Base-by-base conservation (phyloP, 1,140 invertebrate genomes). In the Coptotermes formosanus region DNA sequence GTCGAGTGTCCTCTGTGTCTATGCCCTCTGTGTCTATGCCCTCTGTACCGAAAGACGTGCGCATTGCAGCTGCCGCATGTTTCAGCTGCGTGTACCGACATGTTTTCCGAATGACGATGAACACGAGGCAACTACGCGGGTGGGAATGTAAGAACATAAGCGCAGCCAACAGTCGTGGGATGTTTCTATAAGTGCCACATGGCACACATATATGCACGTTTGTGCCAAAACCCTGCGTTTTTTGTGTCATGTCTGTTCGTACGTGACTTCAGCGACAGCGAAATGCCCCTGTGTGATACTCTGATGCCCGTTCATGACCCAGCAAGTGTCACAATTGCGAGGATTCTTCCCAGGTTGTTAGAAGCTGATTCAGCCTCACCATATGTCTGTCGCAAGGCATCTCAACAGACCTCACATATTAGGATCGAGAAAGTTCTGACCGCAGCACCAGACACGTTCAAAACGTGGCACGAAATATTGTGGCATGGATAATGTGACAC, bases 71-170 rank as follows among this genome's bases (percentile, higher is more conserved):
- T n/a, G n/a, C n/a, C 0, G 52, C 19, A 19, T 19, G 52, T 55
- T 55, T 19, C 52, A 55, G 3, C 6, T 55, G 14, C 52, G 19
- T 55, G 45, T 16, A 55, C 1, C 52, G 21, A 3, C n/a, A 25
- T 75, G 64, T 75, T 75, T 75, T 75, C n/a, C 25, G n/a, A n/a
- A 75, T 30, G 64, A 14, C n/a, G 64, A 75, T 75, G 64, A 75
- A n/a, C 64, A 75, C 64, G n/a, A 69, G 21, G n/a, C 23, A 64
- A 21, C 1, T n/a, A 30, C 25, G 64, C 0, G 64, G n/a, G n/a
- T 6, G 64, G n/a, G 64, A n/a, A 30, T 25, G 9, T n/a, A 25
- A 3, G n/a, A 30, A 25, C 11, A 7, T 8, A 25, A 75, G n/a
- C 25, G 2, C n/a, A 2, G 64, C 25, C 0, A 30, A n/a, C n/a